Evolutionary conservation across 2,888 invertebrate genomes (phyloP).

Genomic region (Caprella mutica): DNA sequence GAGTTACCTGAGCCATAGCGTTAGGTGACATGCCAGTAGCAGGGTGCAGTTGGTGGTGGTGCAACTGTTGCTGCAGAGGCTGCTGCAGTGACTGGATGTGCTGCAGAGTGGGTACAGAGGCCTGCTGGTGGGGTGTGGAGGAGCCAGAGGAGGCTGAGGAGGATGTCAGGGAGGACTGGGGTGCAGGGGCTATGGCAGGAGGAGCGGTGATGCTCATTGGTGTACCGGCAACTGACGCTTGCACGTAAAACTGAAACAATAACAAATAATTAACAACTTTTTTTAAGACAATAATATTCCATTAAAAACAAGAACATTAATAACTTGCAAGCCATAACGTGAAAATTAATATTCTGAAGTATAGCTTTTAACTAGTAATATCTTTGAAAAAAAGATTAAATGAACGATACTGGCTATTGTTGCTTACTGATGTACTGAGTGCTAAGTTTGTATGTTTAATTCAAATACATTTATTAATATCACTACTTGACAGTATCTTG

Average conservation of each 20-base stretch:
- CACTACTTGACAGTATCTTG: no score
- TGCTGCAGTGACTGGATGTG: conserved; percentile 6
- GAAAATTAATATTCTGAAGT: no score
- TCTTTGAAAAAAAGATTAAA: no score
- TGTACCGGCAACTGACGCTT: not conserved
- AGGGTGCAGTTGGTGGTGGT: conserved; percentile 5
- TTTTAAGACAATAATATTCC: no score
- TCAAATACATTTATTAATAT: not conserved
- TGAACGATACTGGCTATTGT: not conserved
- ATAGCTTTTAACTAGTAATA: no score
- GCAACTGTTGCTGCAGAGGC: conserved; percentile 1
- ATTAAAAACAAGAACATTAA: no score
- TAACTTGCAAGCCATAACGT: no score
- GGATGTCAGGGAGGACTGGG: conserved; percentile 3
- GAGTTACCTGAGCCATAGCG: conserved; percentile 3
- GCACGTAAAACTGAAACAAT: conserved; percentile 5
- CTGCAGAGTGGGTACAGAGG: not conserved
- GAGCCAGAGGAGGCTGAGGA: not conserved
- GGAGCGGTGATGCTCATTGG: not conserved
- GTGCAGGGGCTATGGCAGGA: conserved; percentile 1
- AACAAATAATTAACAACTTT: not conserved
- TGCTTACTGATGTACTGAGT: not conserved
- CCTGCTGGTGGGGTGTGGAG: not conserved
- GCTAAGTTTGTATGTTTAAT: no score
- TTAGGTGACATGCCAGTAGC: not conserved